Evolutionary conservation across 2,113 vertebrate species (phyloP), one percentile per base, ranked within the genome.

Genomic region (Oostethus manadensis): DNA sequence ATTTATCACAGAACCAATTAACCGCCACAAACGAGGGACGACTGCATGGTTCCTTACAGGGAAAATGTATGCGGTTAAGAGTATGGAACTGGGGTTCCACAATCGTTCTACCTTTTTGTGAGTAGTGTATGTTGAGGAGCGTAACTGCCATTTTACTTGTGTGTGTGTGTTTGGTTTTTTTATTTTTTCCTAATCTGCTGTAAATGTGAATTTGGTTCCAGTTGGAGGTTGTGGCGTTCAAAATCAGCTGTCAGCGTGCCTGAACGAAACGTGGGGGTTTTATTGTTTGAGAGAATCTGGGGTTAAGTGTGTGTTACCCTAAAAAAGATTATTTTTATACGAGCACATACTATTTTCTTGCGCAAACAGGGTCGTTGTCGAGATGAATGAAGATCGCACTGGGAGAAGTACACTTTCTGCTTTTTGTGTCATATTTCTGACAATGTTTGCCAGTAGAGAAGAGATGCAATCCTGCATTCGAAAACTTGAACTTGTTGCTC

Each of bases 141-240:
- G n/a, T 74, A 49, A 51, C 56, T 67, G 69, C 67, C 77, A 71
- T 82, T 82, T 74, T 71, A 50, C 71, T 64, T 47, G 63, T 73
- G 51, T 82, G 54, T 46, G 73, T n/a, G 61, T 72, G 69, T 20
- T 11, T 21, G 14, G 17, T 38, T 3, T 54, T 54, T 13, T 16
- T 54, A 33, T 20, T 21, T 40, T 62, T 64, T 61, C 57, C 26
- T 56, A 67, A 18, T 45, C 20, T 46, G 55, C 58, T 62, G 57
- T 67, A 60, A 68, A 64, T 64, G 70, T 68, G 63, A 76, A 64
- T 56, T 62, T 29, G 56, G 66, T 70, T 51, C 20, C 60, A 40
- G 68, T 43, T 22, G 1, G 45, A 73, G 51, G 23, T 40, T n/a
- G 47, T 6, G 40, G 45, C 51, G 20, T 20, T 35, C 62, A 6